These are phyloP conservation scores for cat (Felis catus) DNA, from an alignment of 2,113 vertebrate species.

Conservation along the genomic window F.catus_Fca126_mat1.0 CM031424.1:80766501-80767000, in stretches of 20 bases:
- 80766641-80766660: background rate
- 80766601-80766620: background rate
- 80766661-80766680: background rate
- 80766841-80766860: background rate
- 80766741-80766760: background rate
- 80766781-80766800: background rate
- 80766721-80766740: fast-evolving
- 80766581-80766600: fast-evolving
- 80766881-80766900: background rate
- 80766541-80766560: fast-evolving
- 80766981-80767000: background rate
- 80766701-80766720: background rate
- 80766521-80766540: fast-evolving
- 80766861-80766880: background rate
- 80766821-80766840: background rate
- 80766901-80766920: background rate
- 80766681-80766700: background rate
- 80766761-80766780: background rate
- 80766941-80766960: background rate
- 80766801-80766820: fast-evolving
- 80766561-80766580: background rate
- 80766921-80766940: background rate
- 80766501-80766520: fast-evolving
- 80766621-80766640: background rate
- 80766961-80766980: background rate